phyloP scores from a whole-genome alignment of 2,113 vertebrate genomes.

The Echinops telfairi region DNA sequence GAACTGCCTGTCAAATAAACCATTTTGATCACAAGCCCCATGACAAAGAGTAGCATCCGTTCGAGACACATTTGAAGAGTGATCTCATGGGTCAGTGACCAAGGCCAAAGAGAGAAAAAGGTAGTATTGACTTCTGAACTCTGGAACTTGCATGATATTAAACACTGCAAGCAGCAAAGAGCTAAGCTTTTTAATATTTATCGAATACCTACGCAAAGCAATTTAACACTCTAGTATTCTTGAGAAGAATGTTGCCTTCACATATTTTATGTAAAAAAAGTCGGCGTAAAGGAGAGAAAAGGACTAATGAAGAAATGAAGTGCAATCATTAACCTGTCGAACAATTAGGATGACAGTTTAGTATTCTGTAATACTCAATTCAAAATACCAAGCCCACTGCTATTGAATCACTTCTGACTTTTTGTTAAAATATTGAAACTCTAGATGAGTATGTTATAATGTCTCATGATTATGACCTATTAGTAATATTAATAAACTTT shows the following conservation, averaged over 20 bases:
- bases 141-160: constrained; percentile 17
- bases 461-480: too few relatives aligned
- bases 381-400: too few relatives aligned
- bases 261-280: too few relatives aligned
- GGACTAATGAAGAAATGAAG: too few relatives aligned
- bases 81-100: constrained; percentile 54
- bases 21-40: constrained; percentile 53
- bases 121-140: constrained; percentile 38
- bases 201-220: neutral
- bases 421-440: too few relatives aligned
- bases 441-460: too few relatives aligned
- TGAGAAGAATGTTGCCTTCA: neutral
- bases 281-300: too few relatives aligned
- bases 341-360: too few relatives aligned
- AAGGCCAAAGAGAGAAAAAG: constrained; percentile 17
- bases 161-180: constrained; percentile 7
- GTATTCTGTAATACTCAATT: too few relatives aligned
- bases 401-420: too few relatives aligned
- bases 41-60: constrained; percentile 57
- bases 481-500: too few relatives aligned
- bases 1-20: constrained; percentile 37
- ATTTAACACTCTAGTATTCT: neutral
- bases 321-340: too few relatives aligned
- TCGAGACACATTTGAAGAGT: constrained; percentile 47
- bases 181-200: constrained; percentile 52